Evolutionary conservation across 2,888 invertebrate species (phyloP).

Genomic region (Diarsia mendica): DNA sequence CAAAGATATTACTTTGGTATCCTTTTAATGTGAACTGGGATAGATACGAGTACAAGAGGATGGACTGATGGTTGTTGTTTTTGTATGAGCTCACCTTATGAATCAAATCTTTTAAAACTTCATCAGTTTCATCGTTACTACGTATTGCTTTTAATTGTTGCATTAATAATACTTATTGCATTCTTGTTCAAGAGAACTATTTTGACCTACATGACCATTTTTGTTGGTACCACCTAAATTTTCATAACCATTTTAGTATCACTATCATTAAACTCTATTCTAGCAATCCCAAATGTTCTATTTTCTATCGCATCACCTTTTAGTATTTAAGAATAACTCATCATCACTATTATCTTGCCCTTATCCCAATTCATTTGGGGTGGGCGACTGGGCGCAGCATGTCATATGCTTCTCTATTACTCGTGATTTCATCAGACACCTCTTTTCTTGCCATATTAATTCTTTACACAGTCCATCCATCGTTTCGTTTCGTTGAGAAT

Average conservation of each 20-base stretch:
- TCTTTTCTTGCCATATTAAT: no score
- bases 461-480: no score
- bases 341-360: no score
- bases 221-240: background rate
- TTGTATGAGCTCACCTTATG: no score
- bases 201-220: background rate
- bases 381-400: no score
- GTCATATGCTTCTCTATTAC: no score
- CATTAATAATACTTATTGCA: background rate
- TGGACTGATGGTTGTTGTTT: background rate
- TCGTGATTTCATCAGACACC: background rate
- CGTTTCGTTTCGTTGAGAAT: no score
- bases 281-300: background rate
- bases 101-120: no score
- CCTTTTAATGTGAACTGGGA: background rate
- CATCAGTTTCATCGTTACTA: background rate
- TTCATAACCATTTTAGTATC: background rate
- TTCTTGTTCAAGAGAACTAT: background rate
- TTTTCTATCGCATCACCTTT: background rate
- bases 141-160: background rate
- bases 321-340: no score
- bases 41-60: background rate
- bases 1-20: no score
- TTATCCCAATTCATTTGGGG: no score
- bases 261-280: background rate